Conservation (phyloP, 2,888 invertebrate genomes). For the Liopterus haemorrhoidalis region DNA sequence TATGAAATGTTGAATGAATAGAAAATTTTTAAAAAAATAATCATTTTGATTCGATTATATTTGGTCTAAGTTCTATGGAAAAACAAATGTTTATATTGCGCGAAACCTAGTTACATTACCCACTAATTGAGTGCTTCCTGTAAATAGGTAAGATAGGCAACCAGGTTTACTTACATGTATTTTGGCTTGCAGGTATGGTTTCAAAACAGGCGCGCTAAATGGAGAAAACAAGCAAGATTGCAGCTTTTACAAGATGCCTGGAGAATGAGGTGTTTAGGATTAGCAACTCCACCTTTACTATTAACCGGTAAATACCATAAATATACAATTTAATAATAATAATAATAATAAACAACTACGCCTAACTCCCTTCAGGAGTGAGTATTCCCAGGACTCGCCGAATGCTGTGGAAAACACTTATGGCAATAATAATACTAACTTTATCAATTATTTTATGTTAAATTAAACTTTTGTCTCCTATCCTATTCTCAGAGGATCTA, state of each 20-base stretch:
- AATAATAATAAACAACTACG: background rate
- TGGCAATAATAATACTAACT: background rate
- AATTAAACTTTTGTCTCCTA: no score
- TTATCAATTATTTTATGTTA: background rate
- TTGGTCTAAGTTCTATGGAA: no score
- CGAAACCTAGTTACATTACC: no score
- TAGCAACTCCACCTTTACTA: constrained; percentile 44
- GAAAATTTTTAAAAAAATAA: no score
- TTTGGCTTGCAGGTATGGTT: constrained; percentile 71
- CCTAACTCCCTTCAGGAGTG: background rate
- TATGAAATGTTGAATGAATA: no score
- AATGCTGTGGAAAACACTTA: background rate
- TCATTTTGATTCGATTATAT: no score
- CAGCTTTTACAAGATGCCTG: constrained; percentile 84
- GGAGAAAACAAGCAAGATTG: constrained; percentile 82
- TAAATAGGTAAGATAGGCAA: no score
- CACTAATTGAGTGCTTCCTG: no score
- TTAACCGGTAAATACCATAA: constrained; percentile 37
- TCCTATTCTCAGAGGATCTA: no score
- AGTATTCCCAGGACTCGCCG: no score
- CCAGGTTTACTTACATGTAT: background rate
- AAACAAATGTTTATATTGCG: constrained; percentile 1
- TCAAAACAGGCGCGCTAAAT: constrained; percentile 84
- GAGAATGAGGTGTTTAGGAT: constrained; percentile 80
- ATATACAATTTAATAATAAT: background rate